Percentiles rank a stretch among this genome's conserved stretches.
Conservation (phyloP, 2,888 invertebrate genomes). For the Habroteleia sp. region DNA sequence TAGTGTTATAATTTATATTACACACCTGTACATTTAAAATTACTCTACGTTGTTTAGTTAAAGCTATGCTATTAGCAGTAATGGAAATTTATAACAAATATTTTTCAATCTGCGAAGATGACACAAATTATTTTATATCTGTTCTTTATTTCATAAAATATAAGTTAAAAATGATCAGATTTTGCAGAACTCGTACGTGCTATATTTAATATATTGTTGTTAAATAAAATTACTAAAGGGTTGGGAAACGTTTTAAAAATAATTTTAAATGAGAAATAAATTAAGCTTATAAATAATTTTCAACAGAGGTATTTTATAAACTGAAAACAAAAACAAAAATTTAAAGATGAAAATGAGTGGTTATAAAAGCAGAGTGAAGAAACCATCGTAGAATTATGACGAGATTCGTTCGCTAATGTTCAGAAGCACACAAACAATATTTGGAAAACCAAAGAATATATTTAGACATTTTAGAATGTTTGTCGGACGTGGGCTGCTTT, state of each 20-base stretch:
- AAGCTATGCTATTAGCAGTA: slow-evolving; percentile 5
- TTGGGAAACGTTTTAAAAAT: too few relatives aligned
- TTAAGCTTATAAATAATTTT: slow-evolving; percentile 9
- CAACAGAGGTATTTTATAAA: slow-evolving; percentile 4
- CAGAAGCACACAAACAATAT: not conserved
- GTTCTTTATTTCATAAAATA: too few relatives aligned
- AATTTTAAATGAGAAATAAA: not conserved
- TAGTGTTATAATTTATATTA: slow-evolving; percentile 22
- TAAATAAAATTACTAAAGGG: too few relatives aligned
- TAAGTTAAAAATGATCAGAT: too few relatives aligned
- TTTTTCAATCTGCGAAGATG: too few relatives aligned
- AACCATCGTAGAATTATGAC: not conserved
- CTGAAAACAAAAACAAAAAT: not conserved
- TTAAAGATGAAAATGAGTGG: slow-evolving; percentile 22
- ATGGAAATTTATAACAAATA: slow-evolving; percentile 2
- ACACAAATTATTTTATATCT: too few relatives aligned
- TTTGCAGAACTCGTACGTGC: too few relatives aligned
- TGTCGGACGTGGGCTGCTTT: slow-evolving; percentile 19
- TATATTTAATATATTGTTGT: too few relatives aligned
- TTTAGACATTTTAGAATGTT: slow-evolving; percentile 36
- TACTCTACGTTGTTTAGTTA: not conserved
- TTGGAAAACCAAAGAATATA: slow-evolving; percentile 19
- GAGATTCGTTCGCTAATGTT: not conserved
- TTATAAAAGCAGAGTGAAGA: slow-evolving; percentile 2
- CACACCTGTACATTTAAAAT: slow-evolving; percentile 1